Conservation (phyloP, 2,113 vertebrate genomes). For the Vicugna pacos region DNA sequence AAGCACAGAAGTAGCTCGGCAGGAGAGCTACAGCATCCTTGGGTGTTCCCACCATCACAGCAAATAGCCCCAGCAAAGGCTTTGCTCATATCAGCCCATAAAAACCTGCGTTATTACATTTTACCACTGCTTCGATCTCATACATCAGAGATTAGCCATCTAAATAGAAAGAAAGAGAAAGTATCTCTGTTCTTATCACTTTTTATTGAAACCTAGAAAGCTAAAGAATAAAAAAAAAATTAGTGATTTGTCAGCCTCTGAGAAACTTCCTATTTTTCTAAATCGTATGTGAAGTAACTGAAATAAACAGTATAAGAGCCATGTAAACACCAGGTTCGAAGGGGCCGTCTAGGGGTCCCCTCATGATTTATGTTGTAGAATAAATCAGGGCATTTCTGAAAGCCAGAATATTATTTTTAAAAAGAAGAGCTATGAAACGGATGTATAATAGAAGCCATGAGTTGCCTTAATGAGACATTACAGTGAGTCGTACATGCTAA, state of each 20-base stretch:
- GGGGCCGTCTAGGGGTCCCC: background rate
- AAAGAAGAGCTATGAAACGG: background rate
- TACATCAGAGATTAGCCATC: background rate
- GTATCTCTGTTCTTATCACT: background rate
- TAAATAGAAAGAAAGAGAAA: conserved; percentile 25
- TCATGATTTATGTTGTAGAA: background rate
- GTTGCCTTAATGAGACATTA: background rate
- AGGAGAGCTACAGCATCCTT: background rate
- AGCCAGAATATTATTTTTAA: background rate
- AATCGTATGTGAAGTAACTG: background rate
- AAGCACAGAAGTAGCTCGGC: background rate
- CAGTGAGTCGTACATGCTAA: background rate
- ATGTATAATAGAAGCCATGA: background rate
- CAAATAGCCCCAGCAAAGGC: background rate
- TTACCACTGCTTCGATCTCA: background rate
- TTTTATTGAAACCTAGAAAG: conserved; percentile 5
- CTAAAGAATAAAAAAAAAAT: background rate
- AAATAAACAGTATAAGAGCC: background rate
- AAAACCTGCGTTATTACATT: background rate
- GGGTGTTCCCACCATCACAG: background rate
- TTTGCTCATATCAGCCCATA: background rate
- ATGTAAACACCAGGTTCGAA: background rate
- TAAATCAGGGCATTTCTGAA: conserved; percentile 37
- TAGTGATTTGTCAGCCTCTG: background rate
- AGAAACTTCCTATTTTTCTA: conserved; percentile 6